Evolutionary conservation across 2,113 vertebrate genomes (phyloP).

Genomic region (Ifrita kowaldi): DNA sequence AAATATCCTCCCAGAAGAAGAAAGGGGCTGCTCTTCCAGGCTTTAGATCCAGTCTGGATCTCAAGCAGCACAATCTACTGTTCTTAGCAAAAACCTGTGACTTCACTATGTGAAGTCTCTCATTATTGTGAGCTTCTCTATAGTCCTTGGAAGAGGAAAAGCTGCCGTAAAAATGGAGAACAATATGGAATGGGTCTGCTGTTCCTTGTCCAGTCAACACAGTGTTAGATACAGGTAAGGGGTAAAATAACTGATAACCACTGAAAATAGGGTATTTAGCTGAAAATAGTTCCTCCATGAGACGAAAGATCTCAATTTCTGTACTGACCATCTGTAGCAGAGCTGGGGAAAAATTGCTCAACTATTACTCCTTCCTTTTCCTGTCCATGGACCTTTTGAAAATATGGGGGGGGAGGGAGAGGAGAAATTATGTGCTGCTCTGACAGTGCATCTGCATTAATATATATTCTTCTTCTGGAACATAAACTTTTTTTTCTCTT

Average conservation of each 20-base stretch:
- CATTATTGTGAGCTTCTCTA: not conserved
- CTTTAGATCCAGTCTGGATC: not conserved
- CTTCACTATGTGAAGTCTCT: not conserved
- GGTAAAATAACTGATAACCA: not conserved
- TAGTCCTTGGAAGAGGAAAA: not conserved
- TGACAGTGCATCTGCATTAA: not conserved
- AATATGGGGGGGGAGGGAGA: accelerated
- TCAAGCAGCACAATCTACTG: not conserved
- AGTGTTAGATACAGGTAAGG: not conserved
- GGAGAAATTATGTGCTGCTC: not conserved
- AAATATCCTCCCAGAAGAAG: not conserved
- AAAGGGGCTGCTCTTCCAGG: not conserved
- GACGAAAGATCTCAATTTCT: not conserved
- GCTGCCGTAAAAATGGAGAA: not conserved
- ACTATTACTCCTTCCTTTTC: not conserved
- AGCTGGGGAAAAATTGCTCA: not conserved
- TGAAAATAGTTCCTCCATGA: not conserved
- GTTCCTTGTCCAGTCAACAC: not conserved
- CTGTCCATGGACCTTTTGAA: not conserved
- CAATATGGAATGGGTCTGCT: not conserved
- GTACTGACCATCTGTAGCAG: not conserved
- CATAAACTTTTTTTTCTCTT: not conserved
- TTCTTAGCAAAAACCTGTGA: not conserved
- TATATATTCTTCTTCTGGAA: not conserved
- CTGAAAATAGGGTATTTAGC: not conserved